These are phyloP conservation scores for Coptodon bakossiorum DNA, from an alignment of 2,113 vertebrate genomes.

Conservation along the genomic window DNA sequence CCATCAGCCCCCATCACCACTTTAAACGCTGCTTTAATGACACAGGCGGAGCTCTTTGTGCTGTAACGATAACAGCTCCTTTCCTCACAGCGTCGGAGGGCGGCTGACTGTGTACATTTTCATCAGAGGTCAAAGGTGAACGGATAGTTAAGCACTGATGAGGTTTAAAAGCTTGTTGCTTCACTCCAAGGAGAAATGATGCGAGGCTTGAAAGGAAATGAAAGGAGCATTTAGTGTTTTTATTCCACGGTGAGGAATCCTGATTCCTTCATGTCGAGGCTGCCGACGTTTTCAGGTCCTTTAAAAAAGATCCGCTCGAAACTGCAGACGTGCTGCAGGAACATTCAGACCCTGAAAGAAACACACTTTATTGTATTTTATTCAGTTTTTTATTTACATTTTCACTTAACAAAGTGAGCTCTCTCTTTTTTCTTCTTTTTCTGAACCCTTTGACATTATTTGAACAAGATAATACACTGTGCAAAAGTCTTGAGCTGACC, in stretches of 20 bases:
- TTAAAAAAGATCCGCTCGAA: neutral
- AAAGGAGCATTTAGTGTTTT: neutral
- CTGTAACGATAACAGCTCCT: neutral
- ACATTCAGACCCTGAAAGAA: neutral
- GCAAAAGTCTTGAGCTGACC: neutral
- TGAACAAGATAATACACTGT: neutral
- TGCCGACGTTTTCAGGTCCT: fast-evolving
- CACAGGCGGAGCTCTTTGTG: neutral
- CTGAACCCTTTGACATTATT: fast-evolving
- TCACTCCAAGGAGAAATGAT: neutral
- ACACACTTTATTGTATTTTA: neutral
- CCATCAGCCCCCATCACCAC: neutral
- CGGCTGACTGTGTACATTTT: neutral
- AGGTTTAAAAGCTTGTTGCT: neutral
- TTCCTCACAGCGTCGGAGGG: neutral
- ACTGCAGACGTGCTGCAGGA: neutral
- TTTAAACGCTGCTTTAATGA: constrained; percentile 7
- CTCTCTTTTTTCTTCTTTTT: neutral
- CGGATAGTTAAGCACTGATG: neutral
- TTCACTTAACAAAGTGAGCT: neutral
- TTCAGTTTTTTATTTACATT: neutral
- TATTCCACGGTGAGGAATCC: no score
- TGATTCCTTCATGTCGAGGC: neutral
- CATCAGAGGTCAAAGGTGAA: constrained; percentile 5
- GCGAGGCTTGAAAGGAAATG: neutral